These are phyloP conservation scores for Nebria salina DNA, from an alignment of 2,888 invertebrate genomes.

Conservation along the genomic window DNA sequence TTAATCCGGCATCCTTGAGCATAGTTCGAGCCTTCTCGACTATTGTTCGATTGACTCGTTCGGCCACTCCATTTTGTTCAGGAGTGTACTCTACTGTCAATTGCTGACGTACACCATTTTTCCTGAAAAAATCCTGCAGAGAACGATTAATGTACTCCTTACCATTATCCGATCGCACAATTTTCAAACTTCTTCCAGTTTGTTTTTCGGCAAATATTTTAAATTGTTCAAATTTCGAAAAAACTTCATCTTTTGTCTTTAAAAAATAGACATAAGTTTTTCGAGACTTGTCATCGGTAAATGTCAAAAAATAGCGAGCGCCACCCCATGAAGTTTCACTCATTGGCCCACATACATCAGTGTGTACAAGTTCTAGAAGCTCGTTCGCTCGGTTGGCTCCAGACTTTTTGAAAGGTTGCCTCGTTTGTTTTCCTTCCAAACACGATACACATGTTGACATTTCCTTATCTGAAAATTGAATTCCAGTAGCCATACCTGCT, in stretches of 20 bases:
- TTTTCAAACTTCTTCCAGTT: no score
- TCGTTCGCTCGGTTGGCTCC: conserved; percentile 17
- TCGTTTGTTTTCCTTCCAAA: conserved; percentile 10
- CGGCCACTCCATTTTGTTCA: conserved; percentile 49
- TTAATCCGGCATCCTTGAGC: conserved; percentile 48
- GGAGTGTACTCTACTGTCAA: conserved; percentile 48
- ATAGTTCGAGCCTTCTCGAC: conserved; percentile 51
- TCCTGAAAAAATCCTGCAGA: no score
- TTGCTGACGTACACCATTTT: no score
- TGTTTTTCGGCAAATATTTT: conserved; percentile 48
- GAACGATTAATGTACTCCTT: no score
- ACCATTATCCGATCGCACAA: no score
- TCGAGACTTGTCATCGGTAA: background rate
- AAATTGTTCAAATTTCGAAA: background rate
- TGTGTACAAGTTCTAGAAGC: conserved; percentile 49
- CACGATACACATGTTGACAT: conserved; percentile 6
- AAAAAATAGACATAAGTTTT: background rate
- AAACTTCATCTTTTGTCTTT: background rate
- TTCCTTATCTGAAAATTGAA: background rate
- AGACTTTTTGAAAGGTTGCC: background rate
- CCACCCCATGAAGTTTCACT: conserved; percentile 47
- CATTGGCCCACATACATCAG: conserved; percentile 52
- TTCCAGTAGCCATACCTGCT: background rate
- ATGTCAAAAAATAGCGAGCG: conserved; percentile 25
- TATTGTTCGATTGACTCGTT: conserved; percentile 48